phyloP scores from a whole-genome alignment of 1,140 invertebrate species.

The Tetranychus urticae region DNA sequence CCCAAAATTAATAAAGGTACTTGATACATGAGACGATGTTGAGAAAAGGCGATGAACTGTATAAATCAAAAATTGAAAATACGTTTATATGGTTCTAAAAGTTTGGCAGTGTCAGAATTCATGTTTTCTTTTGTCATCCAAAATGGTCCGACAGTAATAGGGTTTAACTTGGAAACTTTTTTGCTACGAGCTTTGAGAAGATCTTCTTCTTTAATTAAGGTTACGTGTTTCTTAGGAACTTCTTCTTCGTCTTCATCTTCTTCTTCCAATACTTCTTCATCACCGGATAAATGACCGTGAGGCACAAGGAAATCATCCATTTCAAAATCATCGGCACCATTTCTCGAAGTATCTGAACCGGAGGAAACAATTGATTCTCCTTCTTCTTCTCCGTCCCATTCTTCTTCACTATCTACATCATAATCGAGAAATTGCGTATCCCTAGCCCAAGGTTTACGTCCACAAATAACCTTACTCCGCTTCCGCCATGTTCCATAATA shows the following conservation, averaged over 20 bases:
- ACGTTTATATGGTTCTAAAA: too few relatives aligned
- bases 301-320: slow-evolving; percentile 1
- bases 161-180: background rate
- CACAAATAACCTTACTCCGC: background rate
- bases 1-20: too few relatives aligned
- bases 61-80: too few relatives aligned
- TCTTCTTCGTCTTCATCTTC: background rate
- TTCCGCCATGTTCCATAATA: background rate
- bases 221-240: background rate
- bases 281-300: background rate
- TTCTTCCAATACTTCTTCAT: background rate
- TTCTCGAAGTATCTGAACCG: background rate
- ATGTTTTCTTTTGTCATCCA: background rate
- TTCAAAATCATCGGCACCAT: background rate
- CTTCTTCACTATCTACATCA: background rate
- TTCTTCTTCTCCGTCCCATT: slow-evolving; percentile 1
- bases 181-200: background rate
- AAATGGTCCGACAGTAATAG: background rate
- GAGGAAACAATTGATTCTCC: background rate
- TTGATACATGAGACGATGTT: too few relatives aligned
- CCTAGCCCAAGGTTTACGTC: background rate
- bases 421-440: background rate
- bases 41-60: too few relatives aligned
- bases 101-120: background rate
- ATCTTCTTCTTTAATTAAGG: background rate